These are phyloP conservation scores for Trichogramma dendrolimi DNA, from an alignment of 2,888 invertebrate genomes.

Conservation along the genomic window DNA sequence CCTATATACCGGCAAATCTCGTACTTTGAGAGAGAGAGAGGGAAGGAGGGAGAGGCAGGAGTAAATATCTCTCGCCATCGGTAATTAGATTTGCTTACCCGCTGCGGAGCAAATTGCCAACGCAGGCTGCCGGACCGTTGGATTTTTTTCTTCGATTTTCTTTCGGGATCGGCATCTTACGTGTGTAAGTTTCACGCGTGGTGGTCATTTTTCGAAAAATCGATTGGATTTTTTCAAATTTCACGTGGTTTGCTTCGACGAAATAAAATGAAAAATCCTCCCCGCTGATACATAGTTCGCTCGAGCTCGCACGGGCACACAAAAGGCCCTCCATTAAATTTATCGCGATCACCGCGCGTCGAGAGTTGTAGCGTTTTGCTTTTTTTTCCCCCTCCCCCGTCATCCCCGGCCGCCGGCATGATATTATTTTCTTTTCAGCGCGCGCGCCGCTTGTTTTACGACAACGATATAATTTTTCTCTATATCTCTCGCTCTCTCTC, in stretches of 20 bases:
- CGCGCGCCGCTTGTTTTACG: neutral
- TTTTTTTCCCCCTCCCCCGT: neutral
- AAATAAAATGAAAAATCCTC: no score
- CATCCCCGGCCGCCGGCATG: neutral
- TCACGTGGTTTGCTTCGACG: no score
- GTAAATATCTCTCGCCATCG: slow-evolving; percentile 35
- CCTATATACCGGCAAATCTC: slow-evolving; percentile 1
- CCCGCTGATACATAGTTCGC: no score
- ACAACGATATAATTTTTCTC: no score
- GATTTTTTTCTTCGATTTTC: slow-evolving; percentile 4
- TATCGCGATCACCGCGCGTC: no score
- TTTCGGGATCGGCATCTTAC: neutral
- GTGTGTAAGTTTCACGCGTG: neutral
- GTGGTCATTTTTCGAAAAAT: neutral
- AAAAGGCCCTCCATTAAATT: no score
- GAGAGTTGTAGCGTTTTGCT: no score
- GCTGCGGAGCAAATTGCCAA: slow-evolving; percentile 1
- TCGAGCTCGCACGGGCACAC: no score
- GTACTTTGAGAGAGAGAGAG: neutral
- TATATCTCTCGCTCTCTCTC: neutral
- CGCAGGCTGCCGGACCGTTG: neutral
- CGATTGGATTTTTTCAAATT: no score
- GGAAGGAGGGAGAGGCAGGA: slow-evolving; percentile 6
- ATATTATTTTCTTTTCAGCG: neutral
- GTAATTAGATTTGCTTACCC: slow-evolving; percentile 44